Evolutionary conservation across 2,113 vertebrate genomes (phyloP).

Genomic region (Sinocyclocheilus maitianheensis): DNA sequence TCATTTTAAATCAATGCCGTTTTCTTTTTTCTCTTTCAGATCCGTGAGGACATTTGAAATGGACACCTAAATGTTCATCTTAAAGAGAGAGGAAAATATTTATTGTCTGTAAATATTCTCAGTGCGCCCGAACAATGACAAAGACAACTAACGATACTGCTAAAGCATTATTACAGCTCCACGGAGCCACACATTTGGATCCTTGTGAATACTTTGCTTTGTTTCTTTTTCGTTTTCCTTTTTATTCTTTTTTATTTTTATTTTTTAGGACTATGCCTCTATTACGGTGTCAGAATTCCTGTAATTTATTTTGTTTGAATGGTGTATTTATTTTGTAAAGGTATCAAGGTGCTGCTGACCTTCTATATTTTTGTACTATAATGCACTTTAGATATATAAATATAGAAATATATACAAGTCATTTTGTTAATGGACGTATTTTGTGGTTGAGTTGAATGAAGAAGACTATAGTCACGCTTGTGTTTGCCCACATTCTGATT

Average conservation of each 20-base stretch:
- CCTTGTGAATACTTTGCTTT: constrained; percentile 75
- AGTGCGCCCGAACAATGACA: constrained; percentile 67
- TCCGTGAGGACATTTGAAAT: constrained; percentile 51
- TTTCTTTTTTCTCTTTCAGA: constrained; percentile 67
- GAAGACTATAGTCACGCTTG: constrained; percentile 55
- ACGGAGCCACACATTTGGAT: constrained; percentile 67
- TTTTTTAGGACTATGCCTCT: constrained; percentile 61
- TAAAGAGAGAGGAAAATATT: constrained; percentile 75
- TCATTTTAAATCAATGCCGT: constrained; percentile 2
- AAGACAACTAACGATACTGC: constrained; percentile 59
- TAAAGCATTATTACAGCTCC: constrained; percentile 62
- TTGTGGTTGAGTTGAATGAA: constrained; percentile 72
- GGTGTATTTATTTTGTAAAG: constrained; percentile 99
- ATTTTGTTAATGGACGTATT: constrained; percentile 67
- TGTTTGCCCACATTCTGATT: constrained; percentile 13
- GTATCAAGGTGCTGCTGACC: constrained; percentile 97
- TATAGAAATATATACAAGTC: constrained; percentile 83
- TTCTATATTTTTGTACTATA: constrained; percentile 94
- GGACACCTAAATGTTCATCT: constrained; percentile 70
- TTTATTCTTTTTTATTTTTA: constrained; percentile 50
- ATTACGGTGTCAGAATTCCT: constrained; percentile 70
- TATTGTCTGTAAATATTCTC: constrained; percentile 82
- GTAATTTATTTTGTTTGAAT: constrained; percentile 93
- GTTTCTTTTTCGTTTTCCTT: constrained; percentile 41
- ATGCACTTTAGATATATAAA: constrained; percentile 99